Evolutionary conservation across 1,140 invertebrate species (phyloP), one percentile per base, ranked within the genome.

Genomic region (Lordiphosa collinella): DNA sequence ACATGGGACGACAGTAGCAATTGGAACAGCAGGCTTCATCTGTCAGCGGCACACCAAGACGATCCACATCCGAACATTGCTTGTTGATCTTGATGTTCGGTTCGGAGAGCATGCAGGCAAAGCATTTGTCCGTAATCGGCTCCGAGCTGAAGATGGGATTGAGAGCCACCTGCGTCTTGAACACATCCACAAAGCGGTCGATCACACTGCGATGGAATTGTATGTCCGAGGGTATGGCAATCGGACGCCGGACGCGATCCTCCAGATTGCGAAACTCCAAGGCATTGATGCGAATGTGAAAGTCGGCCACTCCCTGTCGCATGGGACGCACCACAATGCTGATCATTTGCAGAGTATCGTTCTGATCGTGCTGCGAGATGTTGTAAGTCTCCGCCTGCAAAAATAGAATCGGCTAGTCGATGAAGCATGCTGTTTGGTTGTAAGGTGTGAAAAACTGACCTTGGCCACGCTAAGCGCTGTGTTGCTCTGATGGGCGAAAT

Each of bases 71-170:
- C 56, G 84, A 91, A 90, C 96, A 97, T 38, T 92, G 90, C 85
- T 94, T 94, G 37, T 93, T 91, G 6, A 98, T 89, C 90, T 97
- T 97, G 5, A 97, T 92, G 89, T 96, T 94, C 1, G 96, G 93
- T 32, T 87, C 85, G 37, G 91, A 92, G 86, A 95, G 92, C 93
- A 97, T 96, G 82, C 97, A 98, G 4, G 96, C 96, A 67, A 97
- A 95, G 80, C 97, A 98, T 22, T 92, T 90, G 48, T 96, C 95
- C 31, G 94, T 85, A 60, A 95, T 94, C 90, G 94, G 91, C 65
- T 91, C 87, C n/a, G 91, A 91, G 61, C 90, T 89, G 79, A 94
- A 94, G n/a, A 89, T 84, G 36, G 93, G 92, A 91, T 97, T 97
- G 65, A 92, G 85, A 4, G 91, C 85, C 13, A 97, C 93, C 75